phyloP scores from a whole-genome alignment of 1,140 invertebrate species.

The Danaus melanippus region DNA sequence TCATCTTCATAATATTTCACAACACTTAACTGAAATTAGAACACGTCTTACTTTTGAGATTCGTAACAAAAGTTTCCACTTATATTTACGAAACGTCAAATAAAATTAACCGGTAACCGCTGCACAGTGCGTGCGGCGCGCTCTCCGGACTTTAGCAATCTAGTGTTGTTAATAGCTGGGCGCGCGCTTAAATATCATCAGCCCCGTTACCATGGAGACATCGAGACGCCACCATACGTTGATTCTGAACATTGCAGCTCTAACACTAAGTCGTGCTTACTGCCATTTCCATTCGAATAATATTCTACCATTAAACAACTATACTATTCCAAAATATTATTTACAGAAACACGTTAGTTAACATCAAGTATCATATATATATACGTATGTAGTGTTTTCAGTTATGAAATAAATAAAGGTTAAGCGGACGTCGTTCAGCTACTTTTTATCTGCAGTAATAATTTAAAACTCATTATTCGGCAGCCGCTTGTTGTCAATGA shows the following conservation, averaged over 20 bases:
- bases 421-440: conserved; percentile 43
- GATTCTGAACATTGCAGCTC: conserved; percentile 17
- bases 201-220: conserved; percentile 55
- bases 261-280: conserved; percentile 17
- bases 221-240: conserved; percentile 38
- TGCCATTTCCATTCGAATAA: conserved; percentile 5
- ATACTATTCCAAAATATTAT: not conserved
- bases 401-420: conserved; percentile 58
- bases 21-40: conserved; percentile 59
- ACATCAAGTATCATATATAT: conserved; percentile 8
- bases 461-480: conserved; percentile 69
- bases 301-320: conserved; percentile 12
- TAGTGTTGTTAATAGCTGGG: conserved; percentile 32
- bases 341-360: conserved; percentile 8
- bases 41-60: conserved; percentile 54
- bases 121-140: conserved; percentile 57
- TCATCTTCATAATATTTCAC: conserved; percentile 59
- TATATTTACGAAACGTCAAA: conserved; percentile 70
- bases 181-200: conserved; percentile 48
- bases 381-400: conserved; percentile 37
- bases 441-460: conserved; percentile 68
- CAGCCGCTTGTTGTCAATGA: conserved; percentile 61
- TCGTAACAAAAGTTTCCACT: conserved; percentile 65
- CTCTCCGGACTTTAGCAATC: conserved; percentile 54
- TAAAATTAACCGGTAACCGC: conserved; percentile 53